These are phyloP conservation scores for Himalopsyche anomala DNA, from an alignment of 2,888 invertebrate species.

Conservation along the genomic window DNA sequence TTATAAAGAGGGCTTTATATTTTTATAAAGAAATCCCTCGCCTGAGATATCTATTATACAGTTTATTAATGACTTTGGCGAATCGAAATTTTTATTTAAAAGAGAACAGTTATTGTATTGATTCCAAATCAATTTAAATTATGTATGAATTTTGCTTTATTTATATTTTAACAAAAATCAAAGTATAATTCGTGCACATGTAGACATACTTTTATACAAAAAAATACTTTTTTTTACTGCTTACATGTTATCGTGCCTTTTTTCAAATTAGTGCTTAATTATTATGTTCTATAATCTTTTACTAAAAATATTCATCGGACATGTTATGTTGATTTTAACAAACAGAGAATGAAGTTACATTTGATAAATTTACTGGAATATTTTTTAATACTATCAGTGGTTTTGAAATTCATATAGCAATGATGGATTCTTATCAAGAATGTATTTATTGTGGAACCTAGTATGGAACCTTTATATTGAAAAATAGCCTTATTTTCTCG, in stretches of 20 bases:
- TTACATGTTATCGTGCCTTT: constrained; percentile 7
- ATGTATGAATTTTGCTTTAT: constrained; percentile 29
- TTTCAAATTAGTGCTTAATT: constrained; percentile 19
- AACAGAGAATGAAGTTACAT: background rate
- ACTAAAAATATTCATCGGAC: background rate
- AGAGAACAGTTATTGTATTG: constrained; percentile 46
- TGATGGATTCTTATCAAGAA: too few species aligned
- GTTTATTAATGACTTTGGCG: constrained; percentile 48
- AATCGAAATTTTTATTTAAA: constrained; percentile 47
- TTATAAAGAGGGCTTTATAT: constrained; percentile 41
- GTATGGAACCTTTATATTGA: too few species aligned
- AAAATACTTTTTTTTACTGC: background rate
- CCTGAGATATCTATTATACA: constrained; percentile 52
- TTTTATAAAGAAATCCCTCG: constrained; percentile 52
- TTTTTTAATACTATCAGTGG: too few species aligned
- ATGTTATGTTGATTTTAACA: background rate
- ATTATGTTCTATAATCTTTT: background rate
- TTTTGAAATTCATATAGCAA: too few species aligned
- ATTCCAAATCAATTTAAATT: constrained; percentile 41
- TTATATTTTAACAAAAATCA: constrained; percentile 45
- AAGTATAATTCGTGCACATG: background rate
- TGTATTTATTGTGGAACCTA: too few species aligned
- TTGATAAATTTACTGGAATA: background rate
- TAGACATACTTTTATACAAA: background rate
- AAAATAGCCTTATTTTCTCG: too few species aligned